phyloP scores from a whole-genome alignment of 2,113 vertebrate species.

The Coptodon bakossiorum region DNA sequence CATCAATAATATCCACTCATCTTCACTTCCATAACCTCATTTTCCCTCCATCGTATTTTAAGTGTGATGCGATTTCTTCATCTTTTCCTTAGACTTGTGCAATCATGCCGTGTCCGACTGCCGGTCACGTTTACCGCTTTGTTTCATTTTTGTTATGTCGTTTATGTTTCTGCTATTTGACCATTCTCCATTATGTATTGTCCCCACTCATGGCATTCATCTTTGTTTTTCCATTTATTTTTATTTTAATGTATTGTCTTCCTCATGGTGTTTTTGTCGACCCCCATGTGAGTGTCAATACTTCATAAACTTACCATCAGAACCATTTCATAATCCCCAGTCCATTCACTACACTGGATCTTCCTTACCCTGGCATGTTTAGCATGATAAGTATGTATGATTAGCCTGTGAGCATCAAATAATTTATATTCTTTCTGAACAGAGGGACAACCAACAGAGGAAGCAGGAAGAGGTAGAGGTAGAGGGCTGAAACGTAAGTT shows the following conservation, averaged over 20 bases:
- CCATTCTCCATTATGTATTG: neutral
- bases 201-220: neutral
- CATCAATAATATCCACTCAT: conserved; percentile 60
- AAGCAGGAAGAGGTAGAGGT: conserved; percentile 79
- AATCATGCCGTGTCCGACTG: neutral
- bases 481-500: conserved; percentile 84
- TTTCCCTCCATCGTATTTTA: conserved; percentile 19
- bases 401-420: neutral
- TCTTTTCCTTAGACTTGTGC: neutral
- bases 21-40: conserved; percentile 31
- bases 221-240: neutral
- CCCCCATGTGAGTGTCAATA: neutral
- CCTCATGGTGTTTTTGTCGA: neutral
- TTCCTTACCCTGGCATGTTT: neutral
- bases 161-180: conserved; percentile 11
- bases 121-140: neutral
- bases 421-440: conserved; percentile 39
- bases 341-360: neutral
- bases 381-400: neutral
- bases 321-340: neutral
- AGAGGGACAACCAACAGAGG: conserved; percentile 90
- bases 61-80: neutral
- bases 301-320: neutral
- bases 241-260: neutral
- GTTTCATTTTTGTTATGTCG: neutral